Conservation (phyloP, 2,113 vertebrate genomes). For the rabbit (Oryctolagus cuniculus) region mOryCun1.1 NC_091449.1:2782001-2782500, state of each 20-base stretch:
- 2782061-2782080: not conserved
- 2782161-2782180: not conserved
- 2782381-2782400: not conserved
- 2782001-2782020: conserved; percentile 1
- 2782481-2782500: not conserved
- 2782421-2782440: not conserved
- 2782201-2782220: not conserved
- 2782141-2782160: not conserved
- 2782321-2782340: not conserved
- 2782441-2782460: conserved; percentile 7
- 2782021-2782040: not conserved
- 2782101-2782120: not conserved
- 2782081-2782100: not conserved
- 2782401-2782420: conserved; percentile 19
- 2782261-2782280: not conserved
- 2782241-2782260: not conserved
- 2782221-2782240: not conserved
- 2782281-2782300: not conserved
- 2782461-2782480: conserved; percentile 10
- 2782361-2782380: conserved; percentile 19
- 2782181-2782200: not conserved
- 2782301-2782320: not conserved
- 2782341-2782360: not conserved
- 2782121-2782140: not conserved
- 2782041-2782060: not conserved